phyloP scores from a whole-genome alignment of 1,140 invertebrate species.

The Potamilus streckersoni region DNA sequence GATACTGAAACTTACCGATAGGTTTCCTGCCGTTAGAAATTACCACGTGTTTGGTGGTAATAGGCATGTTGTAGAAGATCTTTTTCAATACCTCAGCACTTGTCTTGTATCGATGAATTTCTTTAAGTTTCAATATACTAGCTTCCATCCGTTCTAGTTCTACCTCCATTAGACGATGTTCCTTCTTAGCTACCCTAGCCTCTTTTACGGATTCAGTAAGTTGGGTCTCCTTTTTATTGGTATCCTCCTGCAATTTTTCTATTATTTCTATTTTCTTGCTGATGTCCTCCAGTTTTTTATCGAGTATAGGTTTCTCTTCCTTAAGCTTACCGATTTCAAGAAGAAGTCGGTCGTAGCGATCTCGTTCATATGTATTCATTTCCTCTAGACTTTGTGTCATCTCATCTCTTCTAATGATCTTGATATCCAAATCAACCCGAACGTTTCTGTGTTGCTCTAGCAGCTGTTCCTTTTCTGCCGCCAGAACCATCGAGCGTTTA shows the following conservation, averaged over 20 bases:
- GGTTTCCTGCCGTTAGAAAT: not conserved
- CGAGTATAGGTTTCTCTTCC: conserved; percentile 30
- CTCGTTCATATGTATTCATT: conserved; percentile 25
- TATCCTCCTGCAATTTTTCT: conserved; percentile 23
- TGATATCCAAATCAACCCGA: conserved; percentile 46
- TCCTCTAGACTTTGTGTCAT: conserved; percentile 9
- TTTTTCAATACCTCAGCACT: conserved; percentile 48
- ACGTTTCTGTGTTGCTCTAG: conserved; percentile 36
- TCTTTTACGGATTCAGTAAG: conserved; percentile 15
- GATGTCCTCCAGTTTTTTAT: conserved; percentile 36
- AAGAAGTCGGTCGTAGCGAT: conserved; percentile 31
- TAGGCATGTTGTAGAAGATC: conserved; percentile 52
- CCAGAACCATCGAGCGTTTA: conserved; percentile 25
- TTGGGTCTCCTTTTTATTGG: conserved; percentile 19
- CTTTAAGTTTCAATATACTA: conserved; percentile 40
- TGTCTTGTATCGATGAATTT: conserved; percentile 49
- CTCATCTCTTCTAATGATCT: conserved; percentile 36
- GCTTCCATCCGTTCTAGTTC: conserved; percentile 40
- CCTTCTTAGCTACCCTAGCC: conserved; percentile 14
- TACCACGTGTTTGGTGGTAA: conserved; percentile 30
- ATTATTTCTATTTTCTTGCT: conserved; percentile 31
- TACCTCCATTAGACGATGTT: conserved; percentile 37
- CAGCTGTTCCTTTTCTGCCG: conserved; percentile 31
- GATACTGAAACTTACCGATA: too few relatives aligned
- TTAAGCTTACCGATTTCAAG: conserved; percentile 35